Evolutionary conservation across 1,140 invertebrate genomes (phyloP).

Genomic region (Lepidurus arcticus): DNA sequence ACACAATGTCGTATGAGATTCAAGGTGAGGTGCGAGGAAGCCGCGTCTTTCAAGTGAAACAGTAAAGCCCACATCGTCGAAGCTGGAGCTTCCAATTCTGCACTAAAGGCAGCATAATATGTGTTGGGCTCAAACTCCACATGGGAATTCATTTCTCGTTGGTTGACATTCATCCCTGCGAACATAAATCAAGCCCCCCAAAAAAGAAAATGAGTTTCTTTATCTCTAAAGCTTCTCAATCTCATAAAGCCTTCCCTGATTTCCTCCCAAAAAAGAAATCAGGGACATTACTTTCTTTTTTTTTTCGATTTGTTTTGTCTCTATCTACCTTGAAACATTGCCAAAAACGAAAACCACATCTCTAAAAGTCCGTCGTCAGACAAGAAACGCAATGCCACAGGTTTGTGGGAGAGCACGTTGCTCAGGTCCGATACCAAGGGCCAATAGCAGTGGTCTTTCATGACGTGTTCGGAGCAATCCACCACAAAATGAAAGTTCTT

Average conservation of each 20-base stretch:
- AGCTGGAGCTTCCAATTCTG: conserved; percentile 90
- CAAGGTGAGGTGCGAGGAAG: conserved; percentile 63
- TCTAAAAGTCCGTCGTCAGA: conserved; percentile 75
- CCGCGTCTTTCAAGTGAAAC: conserved; percentile 69
- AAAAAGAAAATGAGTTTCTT: neutral
- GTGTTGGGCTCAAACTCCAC: conserved; percentile 96
- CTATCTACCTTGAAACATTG: conserved; percentile 80
- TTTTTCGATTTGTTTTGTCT: neutral
- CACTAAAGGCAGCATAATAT: conserved; percentile 94
- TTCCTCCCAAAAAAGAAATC: neutral
- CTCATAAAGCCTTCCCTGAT: neutral
- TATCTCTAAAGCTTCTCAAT: neutral
- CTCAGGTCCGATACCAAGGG: conserved; percentile 94
- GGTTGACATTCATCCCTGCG: conserved; percentile 90
- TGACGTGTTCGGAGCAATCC: conserved; percentile 80
- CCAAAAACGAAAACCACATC: conserved; percentile 91
- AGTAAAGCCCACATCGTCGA: conserved; percentile 96
- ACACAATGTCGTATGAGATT: conserved; percentile 68
- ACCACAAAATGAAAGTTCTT: conserved; percentile 86
- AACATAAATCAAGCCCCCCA: conserved; percentile 32
- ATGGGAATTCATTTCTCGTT: conserved; percentile 78
- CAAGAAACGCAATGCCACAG: conserved; percentile 83
- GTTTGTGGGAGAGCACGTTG: conserved; percentile 89
- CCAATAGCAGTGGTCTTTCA: conserved; percentile 98
- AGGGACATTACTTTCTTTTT: neutral